Evolutionary conservation across 2,888 invertebrate genomes (phyloP), one percentile per base, ranked within the genome.

Genomic region (Lomographa bimaculata): DNA sequence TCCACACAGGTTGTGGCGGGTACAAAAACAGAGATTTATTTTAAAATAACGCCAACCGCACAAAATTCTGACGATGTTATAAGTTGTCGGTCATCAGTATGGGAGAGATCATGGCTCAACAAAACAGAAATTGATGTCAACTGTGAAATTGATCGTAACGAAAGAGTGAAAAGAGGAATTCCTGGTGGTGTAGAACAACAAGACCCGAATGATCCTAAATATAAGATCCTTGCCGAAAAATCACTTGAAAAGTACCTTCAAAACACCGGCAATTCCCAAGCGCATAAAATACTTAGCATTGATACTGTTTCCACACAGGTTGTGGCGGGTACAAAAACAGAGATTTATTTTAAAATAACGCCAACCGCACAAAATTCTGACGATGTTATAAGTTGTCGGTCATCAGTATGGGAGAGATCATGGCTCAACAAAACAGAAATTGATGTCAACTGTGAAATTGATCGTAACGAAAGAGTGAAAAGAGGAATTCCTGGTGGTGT

Each of bases 281-380:
- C 48, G 21, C 55, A 62, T 27, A 38, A 41, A 33, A 43, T 89
- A 1, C 54, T 72, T 0, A 58, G 74, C 27, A 57, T 91, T n/a
- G 50, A 72, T 5, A 64, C 71, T 4, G 89, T 79, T 0, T 65
- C 72, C 0, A 38, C 36, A 5, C 90, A 91, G 68, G 64, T 89
- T 1, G 91, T 91, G 0, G 51, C 89, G 21, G 92, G 91, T 7
- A 38, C 49, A 1, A 42, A 82, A 23, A 91, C 90, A 7, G 90
- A 73, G 57, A 86, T 94, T 9, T 79, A 85, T 53, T 90, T 90
- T 8, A 82, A 85, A 52, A 64, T 93, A 0, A 86, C 89, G 5
- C 76, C 83, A 3, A 87, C 89, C 2, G 74, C 79, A 35, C 90
- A 90, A 45, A 24, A 37, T 7, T 19, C 28, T 5, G 33, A 37